A percentile compares a stretch with the other conserved stretches of the same genome.
Conservation (phyloP, 2,888 invertebrate species). For the Synergus itoensis region DNA sequence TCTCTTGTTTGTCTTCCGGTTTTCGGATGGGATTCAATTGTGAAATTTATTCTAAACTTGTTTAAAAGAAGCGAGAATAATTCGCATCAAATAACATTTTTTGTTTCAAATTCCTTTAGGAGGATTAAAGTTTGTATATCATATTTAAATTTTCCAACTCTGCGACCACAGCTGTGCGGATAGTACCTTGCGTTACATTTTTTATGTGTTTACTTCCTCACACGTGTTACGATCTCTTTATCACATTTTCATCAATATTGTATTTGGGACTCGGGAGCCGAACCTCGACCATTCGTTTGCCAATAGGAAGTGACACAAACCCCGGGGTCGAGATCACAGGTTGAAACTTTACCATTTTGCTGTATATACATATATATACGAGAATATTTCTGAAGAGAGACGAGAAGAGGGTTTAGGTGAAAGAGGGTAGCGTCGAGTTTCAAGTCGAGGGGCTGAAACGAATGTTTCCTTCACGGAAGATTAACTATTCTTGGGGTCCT, state of each 20-base stretch:
- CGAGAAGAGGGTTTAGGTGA: constrained; percentile 60
- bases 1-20: constrained; percentile 53
- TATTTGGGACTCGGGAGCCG: constrained; percentile 26
- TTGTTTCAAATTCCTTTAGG: neutral
- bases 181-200: neutral
- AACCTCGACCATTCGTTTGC: constrained; percentile 25
- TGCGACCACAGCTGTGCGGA: neutral
- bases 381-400: constrained; percentile 52
- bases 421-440: constrained; percentile 56
- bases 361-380: neutral
- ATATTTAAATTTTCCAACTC: neutral
- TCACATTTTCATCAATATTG: constrained; percentile 36
- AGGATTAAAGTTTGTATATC: neutral
- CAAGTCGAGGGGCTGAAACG: constrained; percentile 61
- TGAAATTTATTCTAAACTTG: neutral
- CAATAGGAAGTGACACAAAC: constrained; percentile 45
- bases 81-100: neutral
- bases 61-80: neutral
- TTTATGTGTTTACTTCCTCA: constrained; percentile 19
- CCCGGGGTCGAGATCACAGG: constrained; percentile 53
- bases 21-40: constrained; percentile 6
- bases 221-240: constrained; percentile 8
- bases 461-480: constrained; percentile 70
- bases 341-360: constrained; percentile 56
- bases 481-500: constrained; percentile 64